These are phyloP conservation scores for Falco biarmicus DNA, from an alignment of 2,797 vertebrate genomes.

Conservation along the genomic window DNA sequence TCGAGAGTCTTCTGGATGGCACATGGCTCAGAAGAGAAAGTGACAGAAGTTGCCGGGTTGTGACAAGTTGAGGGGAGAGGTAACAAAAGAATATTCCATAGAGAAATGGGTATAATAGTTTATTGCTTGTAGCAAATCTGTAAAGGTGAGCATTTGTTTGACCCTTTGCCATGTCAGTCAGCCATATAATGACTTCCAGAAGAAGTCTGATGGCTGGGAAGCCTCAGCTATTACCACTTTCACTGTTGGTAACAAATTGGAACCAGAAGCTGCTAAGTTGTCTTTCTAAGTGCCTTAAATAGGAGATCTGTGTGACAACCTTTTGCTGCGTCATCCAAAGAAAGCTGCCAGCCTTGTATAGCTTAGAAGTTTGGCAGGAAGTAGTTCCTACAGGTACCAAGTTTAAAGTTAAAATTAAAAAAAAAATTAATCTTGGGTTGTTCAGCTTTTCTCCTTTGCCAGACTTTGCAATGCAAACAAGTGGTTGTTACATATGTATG, in stretches of 20 bases:
- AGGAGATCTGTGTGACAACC: background rate
- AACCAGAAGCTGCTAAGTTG: background rate
- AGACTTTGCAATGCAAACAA: background rate
- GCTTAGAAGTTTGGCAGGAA: background rate
- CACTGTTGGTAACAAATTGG: background rate
- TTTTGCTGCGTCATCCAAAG: background rate
- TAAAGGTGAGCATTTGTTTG: slow-evolving; percentile 14
- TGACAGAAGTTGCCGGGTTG: background rate
- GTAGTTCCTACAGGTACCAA: background rate
- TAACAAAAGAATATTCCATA: background rate
- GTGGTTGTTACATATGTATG: background rate
- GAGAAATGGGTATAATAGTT: background rate
- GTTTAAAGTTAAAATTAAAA: background rate
- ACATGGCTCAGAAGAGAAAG: background rate
- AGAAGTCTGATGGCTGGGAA: background rate
- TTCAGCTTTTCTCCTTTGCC: background rate
- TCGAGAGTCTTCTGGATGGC: background rate
- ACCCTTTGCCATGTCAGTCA: slow-evolving; percentile 18
- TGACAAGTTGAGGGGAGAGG: background rate
- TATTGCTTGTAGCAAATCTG: background rate
- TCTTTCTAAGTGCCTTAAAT: background rate
- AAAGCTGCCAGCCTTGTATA: background rate
- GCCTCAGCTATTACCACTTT: background rate
- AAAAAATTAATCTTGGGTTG: background rate
- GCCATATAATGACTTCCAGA: slow-evolving; percentile 4